A percentile compares a stretch with the other conserved stretches of the same genome.
Conservation (phyloP, 2,888 invertebrate genomes). For the Scaptomyza polygonia region DNA sequence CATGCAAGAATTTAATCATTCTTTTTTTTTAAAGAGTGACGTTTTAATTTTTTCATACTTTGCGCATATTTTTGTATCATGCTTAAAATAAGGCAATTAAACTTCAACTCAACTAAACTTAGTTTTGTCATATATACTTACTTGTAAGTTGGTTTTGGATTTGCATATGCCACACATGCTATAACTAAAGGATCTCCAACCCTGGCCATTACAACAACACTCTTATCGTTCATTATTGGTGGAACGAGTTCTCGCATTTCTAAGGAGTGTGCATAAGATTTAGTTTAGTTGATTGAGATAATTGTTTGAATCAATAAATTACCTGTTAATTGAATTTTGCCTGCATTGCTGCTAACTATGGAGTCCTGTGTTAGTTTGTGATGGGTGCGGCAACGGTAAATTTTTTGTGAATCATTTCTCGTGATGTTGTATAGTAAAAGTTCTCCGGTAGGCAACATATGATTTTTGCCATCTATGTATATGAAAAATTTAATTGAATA, state of each 20-base stretch:
- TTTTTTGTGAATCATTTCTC: conserved; percentile 86
- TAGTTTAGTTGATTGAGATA: neutral
- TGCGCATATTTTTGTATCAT: neutral
- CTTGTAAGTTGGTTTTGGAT: conserved; percentile 87
- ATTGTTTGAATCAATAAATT: conserved; percentile 16
- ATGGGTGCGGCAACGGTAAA: conserved; percentile 87
- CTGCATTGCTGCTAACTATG: conserved; percentile 86
- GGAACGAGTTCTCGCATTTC: conserved; percentile 86
- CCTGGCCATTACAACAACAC: conserved; percentile 84
- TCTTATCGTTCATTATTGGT: conserved; percentile 86
- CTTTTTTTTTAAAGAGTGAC: conserved; percentile 25
- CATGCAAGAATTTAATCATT: conserved; percentile 50
- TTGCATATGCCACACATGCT: conserved; percentile 87
- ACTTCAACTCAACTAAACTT: too few relatives aligned
- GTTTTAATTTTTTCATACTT: conserved; percentile 9
- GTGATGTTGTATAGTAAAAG: conserved; percentile 87
- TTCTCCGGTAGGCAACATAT: conserved; percentile 87
- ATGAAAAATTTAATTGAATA: neutral
- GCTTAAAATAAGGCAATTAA: neutral
- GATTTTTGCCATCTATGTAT: conserved; percentile 87
- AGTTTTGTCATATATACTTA: too few relatives aligned
- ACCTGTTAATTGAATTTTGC: conserved; percentile 86
- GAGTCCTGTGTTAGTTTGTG: conserved; percentile 87
- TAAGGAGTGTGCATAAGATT: conserved; percentile 16
- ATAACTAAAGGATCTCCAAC: conserved; percentile 86